Percentiles rank a stretch among this genome's conserved stretches.
These are phyloP conservation scores for Clivina fossor DNA, from an alignment of 2,888 invertebrate genomes.

Conservation along the genomic window DNA sequence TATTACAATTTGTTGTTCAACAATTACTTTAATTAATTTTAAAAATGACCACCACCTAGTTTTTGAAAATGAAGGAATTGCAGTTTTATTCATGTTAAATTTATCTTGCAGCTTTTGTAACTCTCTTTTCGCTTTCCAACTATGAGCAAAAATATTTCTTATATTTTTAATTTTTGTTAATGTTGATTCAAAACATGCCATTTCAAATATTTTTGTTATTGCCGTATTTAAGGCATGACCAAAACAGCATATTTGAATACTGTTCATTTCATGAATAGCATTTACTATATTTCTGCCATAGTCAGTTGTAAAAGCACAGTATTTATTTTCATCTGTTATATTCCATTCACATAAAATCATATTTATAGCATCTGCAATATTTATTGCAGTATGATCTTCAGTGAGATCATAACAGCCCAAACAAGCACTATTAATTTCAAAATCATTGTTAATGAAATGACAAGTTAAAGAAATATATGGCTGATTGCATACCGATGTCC, in stretches of 20 bases:
- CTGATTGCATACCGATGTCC: too few species aligned
- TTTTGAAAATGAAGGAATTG: not conserved
- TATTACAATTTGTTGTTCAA: not conserved
- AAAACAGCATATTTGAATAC: slow-evolving; percentile 1
- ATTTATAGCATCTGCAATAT: not conserved
- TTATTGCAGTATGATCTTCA: not conserved
- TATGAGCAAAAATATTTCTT: slow-evolving; percentile 1
- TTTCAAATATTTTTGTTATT: not conserved
- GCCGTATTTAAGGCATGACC: slow-evolving; percentile 3
- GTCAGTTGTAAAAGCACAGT: not conserved
- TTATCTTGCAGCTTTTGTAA: not conserved
- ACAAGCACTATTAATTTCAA: too few species aligned
- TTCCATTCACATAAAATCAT: not conserved
- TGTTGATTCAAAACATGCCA: not conserved
- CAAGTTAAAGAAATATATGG: too few species aligned
- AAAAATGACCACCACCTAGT: not conserved
- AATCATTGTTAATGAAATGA: too few species aligned
- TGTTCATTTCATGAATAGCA: not conserved
- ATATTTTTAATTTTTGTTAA: slow-evolving; percentile 5
- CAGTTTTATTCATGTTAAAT: not conserved
- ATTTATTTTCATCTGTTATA: not conserved
- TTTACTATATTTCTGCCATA: not conserved
- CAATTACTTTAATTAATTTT: not conserved
- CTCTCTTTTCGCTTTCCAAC: slow-evolving; percentile 8
- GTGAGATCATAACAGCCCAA: not conserved